These are phyloP conservation scores for Crotalus viridis DNA, from an alignment of 2,113 vertebrate genomes.

Conservation along the genomic window DNA sequence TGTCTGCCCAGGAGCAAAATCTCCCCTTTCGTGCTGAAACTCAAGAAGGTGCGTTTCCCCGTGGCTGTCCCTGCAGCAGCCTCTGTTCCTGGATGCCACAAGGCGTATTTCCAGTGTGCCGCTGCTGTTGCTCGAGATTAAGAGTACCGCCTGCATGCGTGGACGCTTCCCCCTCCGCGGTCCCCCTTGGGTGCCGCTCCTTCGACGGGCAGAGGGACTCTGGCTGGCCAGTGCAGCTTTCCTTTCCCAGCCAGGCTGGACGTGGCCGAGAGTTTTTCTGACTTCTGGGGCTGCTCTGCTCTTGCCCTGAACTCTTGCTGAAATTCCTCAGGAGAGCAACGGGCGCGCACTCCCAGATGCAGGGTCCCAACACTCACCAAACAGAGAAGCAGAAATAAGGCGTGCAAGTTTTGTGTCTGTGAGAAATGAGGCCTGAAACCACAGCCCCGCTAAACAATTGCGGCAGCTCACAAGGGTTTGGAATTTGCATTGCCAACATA, in stretches of 20 bases:
- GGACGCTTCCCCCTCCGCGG: rapidly evolving
- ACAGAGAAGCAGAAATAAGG: too few species aligned
- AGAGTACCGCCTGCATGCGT: rapidly evolving
- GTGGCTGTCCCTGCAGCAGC: rapidly evolving
- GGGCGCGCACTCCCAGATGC: too few species aligned
- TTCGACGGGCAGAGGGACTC: not conserved
- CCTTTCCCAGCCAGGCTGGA: not conserved
- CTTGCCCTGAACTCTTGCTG: not conserved
- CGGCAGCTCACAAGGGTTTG: not conserved
- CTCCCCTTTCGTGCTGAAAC: not conserved
- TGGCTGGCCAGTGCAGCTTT: not conserved
- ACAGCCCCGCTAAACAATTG: too few species aligned
- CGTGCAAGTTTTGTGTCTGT: not conserved
- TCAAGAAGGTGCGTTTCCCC: not conserved
- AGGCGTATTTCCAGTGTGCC: rapidly evolving
- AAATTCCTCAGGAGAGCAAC: not conserved
- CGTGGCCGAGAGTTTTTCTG: too few species aligned
- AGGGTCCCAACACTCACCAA: not conserved
- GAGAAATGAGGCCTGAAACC: not conserved
- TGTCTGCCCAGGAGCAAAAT: not conserved
- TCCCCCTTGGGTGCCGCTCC: rapidly evolving
- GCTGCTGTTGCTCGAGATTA: not conserved
- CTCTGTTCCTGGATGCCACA: rapidly evolving
- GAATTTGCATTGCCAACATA: not conserved
- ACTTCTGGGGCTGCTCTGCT: not conserved